These are phyloP conservation scores for Scaptomyza reducta DNA, from an alignment of 2,888 invertebrate genomes.

Conservation along the genomic window DNA sequence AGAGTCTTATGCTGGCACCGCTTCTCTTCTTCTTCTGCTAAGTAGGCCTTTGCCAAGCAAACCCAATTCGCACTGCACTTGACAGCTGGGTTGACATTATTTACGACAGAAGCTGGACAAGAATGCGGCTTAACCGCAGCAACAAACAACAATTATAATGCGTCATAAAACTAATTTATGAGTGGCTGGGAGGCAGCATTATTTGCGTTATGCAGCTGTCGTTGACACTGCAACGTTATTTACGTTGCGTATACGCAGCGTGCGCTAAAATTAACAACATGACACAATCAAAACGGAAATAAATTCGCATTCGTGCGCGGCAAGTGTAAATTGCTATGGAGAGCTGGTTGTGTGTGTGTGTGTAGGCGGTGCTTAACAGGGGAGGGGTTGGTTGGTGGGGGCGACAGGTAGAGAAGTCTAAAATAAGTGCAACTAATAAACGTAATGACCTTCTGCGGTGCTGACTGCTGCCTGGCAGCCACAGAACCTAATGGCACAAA, in stretches of 20 bases:
- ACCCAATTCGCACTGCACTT: slow-evolving; percentile 15
- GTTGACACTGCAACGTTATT: slow-evolving; percentile 45
- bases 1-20: slow-evolving; percentile 47
- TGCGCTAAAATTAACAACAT: slow-evolving; percentile 72
- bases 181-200: slow-evolving; percentile 6
- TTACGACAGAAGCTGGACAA: slow-evolving; percentile 24
- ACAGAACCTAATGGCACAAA: slow-evolving; percentile 52
- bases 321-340: slow-evolving; percentile 53
- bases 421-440: slow-evolving; percentile 68
- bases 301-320: slow-evolving; percentile 62
- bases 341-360: slow-evolving; percentile 1
- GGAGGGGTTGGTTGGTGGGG: neutral
- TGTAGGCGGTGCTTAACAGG: neutral
- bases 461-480: slow-evolving; percentile 10
- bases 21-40: neutral
- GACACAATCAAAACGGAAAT: slow-evolving; percentile 80
- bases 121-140: slow-evolving; percentile 1
- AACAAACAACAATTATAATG: slow-evolving; percentile 8
- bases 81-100: slow-evolving; percentile 36
- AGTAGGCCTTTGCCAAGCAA: neutral
- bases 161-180: slow-evolving; percentile 54
- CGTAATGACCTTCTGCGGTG: slow-evolving; percentile 69
- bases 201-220: slow-evolving; percentile 24
- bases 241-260: slow-evolving; percentile 70
- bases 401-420: slow-evolving; percentile 27